A percentile compares a stretch with the other conserved stretches of the same genome.
Conservation (phyloP, 2,888 invertebrate species). For the Biston betularia region DNA sequence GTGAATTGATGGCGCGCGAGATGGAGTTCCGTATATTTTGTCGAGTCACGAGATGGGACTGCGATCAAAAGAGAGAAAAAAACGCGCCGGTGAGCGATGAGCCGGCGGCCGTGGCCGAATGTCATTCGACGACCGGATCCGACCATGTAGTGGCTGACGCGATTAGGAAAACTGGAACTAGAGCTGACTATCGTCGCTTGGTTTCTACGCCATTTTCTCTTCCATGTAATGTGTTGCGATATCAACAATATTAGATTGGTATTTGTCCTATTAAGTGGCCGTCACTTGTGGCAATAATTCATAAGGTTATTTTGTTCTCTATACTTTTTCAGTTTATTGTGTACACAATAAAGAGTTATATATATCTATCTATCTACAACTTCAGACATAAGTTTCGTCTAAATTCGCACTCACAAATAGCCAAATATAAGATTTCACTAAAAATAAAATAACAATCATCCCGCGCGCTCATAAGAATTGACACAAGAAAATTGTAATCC, state of each 20-base stretch:
- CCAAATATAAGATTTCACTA: slow-evolving; percentile 14
- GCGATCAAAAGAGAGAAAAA: slow-evolving; percentile 32
- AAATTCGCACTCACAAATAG: not conserved
- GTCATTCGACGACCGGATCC: slow-evolving; percentile 20
- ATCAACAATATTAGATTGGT: not conserved
- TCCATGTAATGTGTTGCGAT: too few species aligned
- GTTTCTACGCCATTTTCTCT: too few species aligned
- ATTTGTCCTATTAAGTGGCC: not conserved
- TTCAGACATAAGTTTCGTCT: not conserved
- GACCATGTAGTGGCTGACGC: slow-evolving; percentile 10
- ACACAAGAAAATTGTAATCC: slow-evolving; percentile 34
- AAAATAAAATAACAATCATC: slow-evolving; percentile 22
- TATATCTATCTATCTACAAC: too few species aligned
- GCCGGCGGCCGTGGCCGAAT: slow-evolving; percentile 18
- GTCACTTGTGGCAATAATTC: too few species aligned
- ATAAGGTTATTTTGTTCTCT: too few species aligned
- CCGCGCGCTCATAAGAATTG: slow-evolving; percentile 35
- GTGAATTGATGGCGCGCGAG: slow-evolving; percentile 52
- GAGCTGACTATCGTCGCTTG: not conserved
- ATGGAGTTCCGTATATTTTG: slow-evolving; percentile 43
- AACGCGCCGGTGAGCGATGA: slow-evolving; percentile 30
- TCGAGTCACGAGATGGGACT: slow-evolving; percentile 28
- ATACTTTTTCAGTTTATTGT: too few species aligned
- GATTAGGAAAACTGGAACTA: not conserved
- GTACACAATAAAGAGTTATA: too few species aligned